These are phyloP conservation scores for Pseudomyrmex pallidus DNA, from an alignment of 1,140 invertebrate genomes.

Conservation along the genomic window DNA sequence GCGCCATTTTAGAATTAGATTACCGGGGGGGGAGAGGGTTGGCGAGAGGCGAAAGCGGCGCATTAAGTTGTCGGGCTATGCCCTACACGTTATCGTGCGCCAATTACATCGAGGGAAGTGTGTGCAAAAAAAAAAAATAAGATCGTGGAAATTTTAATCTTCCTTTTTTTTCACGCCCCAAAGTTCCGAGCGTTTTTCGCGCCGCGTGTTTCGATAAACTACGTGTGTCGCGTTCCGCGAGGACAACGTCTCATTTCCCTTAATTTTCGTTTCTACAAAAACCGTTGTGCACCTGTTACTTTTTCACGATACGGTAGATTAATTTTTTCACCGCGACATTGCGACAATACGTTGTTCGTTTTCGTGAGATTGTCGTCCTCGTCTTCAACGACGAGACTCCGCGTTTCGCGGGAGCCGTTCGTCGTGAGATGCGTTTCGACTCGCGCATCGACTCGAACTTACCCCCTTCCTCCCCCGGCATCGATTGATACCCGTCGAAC, in stretches of 20 bases:
- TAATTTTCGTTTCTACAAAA: too few species aligned
- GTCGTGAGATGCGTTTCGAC: constrained; percentile 25
- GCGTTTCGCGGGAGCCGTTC: background rate
- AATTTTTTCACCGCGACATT: background rate
- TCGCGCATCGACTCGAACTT: constrained; percentile 39
- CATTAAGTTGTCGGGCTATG: constrained; percentile 43
- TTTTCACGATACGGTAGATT: background rate
- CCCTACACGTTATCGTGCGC: constrained; percentile 27
- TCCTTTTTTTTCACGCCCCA: constrained; percentile 8
- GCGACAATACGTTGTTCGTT: background rate
- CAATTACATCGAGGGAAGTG: constrained; percentile 28
- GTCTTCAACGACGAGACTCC: background rate
- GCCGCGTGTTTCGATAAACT: background rate
- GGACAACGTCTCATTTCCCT: too few species aligned
- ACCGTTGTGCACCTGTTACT: too few species aligned
- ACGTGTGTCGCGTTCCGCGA: too few species aligned
- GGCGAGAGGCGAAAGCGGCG: constrained; percentile 20
- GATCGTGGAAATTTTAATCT: constrained; percentile 17
- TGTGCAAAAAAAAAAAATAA: constrained; percentile 5
- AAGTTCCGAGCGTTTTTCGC: background rate
- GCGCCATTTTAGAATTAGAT: constrained; percentile 54
- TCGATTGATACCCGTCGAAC: constrained; percentile 58
- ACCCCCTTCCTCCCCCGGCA: background rate
- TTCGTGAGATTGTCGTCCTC: background rate
- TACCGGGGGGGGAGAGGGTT: constrained; percentile 6